Evolutionary conservation across 2,113 vertebrate species (phyloP).

Genomic region (Plectropomus leopardus): DNA sequence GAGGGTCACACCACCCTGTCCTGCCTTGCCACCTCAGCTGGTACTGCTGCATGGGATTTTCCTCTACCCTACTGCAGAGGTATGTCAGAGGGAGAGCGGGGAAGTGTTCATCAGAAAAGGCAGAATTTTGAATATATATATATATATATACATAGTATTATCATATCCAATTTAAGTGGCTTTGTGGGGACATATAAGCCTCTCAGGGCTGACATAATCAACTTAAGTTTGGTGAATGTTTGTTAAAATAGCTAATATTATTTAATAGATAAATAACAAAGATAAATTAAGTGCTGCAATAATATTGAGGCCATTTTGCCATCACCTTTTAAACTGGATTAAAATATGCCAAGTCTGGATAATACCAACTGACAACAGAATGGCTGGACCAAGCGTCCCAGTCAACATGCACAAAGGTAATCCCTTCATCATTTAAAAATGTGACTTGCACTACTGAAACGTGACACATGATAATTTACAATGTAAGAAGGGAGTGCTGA

Average conservation of each 20-base stretch:
- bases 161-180: background rate
- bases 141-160: too few relatives aligned
- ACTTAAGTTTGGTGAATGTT: background rate
- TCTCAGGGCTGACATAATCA: too few relatives aligned
- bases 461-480: too few relatives aligned
- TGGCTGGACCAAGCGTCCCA: background rate
- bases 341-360: background rate
- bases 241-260: background rate
- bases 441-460: background rate
- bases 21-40: slow-evolving; percentile 89
- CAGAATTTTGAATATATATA: background rate
- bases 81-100: slow-evolving; percentile 56
- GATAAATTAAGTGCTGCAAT: background rate
- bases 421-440: background rate
- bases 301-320: background rate
- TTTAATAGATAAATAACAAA: background rate
- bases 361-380: background rate
- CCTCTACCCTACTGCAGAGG: slow-evolving; percentile 98
- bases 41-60: slow-evolving; percentile 96
- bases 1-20: slow-evolving; percentile 96
- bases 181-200: background rate
- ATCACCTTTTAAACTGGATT: background rate
- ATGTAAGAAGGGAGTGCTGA: too few relatives aligned
- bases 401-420: background rate
- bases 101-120: background rate